Conservation (phyloP, 2,888 invertebrate species). For the Carcina quercana region DNA sequence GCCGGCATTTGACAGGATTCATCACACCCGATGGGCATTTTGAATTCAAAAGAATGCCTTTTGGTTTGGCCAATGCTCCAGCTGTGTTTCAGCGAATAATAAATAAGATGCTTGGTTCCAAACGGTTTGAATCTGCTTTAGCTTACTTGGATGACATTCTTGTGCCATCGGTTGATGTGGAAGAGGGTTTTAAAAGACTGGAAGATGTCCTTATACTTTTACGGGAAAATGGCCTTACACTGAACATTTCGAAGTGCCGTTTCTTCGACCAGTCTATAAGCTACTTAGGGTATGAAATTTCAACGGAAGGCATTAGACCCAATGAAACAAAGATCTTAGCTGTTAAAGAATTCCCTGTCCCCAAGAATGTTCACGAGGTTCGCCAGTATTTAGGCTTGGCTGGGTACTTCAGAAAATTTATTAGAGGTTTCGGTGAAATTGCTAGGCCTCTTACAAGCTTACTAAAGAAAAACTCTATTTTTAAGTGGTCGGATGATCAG, state of each 20-base stretch:
- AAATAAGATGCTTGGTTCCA: conserved; percentile 13
- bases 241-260: conserved; percentile 14
- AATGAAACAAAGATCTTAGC: conserved; percentile 9
- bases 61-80: conserved; percentile 25
- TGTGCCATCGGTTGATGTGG: conserved; percentile 4
- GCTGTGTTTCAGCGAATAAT: conserved; percentile 21
- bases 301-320: conserved; percentile 10
- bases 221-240: conserved; percentile 7
- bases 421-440: conserved; percentile 13
- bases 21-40: conserved; percentile 26
- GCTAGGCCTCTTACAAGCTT: conserved; percentile 14
- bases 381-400: conserved; percentile 17
- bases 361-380: conserved; percentile 14
- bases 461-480: conserved; percentile 11
- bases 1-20: conserved; percentile 18
- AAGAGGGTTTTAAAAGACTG: conserved; percentile 10
- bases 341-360: conserved; percentile 12
- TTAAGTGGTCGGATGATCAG: conserved; percentile 7
- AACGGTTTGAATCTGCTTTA: conserved; percentile 8
- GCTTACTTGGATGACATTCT: conserved; percentile 20
- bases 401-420: conserved; percentile 18
- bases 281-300: conserved; percentile 17
- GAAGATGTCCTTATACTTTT: conserved; percentile 12
- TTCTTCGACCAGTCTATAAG: conserved; percentile 11
- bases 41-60: conserved; percentile 27